A percentile compares a stretch with the other conserved stretches of the same genome.
Evolutionary conservation across 2,113 vertebrate genomes (phyloP).

Genomic region (Elgaria multicarinata): DNA sequence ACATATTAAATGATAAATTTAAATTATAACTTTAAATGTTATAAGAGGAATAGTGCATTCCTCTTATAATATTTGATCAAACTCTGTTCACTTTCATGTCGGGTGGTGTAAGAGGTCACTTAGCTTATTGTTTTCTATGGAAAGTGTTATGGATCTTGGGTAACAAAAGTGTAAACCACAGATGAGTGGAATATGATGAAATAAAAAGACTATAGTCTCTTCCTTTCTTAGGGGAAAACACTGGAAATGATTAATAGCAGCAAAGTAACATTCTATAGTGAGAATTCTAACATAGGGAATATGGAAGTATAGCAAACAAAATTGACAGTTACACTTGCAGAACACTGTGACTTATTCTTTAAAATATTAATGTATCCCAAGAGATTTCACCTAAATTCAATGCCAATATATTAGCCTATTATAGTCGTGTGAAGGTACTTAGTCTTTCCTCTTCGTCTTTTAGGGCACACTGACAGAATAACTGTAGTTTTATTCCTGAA

Average conservation of each 20-base stretch:
- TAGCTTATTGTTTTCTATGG: neutral
- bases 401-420: accelerated
- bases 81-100: too few species aligned
- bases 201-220: neutral
- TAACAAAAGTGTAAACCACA: neutral
- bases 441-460: accelerated
- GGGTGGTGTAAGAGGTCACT: neutral
- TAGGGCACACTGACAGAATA: neutral
- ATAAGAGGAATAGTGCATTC: neutral
- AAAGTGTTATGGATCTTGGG: neutral
- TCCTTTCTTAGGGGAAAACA: neutral
- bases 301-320: neutral
- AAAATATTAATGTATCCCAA: constrained; percentile 1
- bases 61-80: neutral
- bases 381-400: neutral
- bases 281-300: constrained; percentile 7
- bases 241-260: neutral
- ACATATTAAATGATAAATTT: neutral
- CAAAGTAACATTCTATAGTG: neutral
- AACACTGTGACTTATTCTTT: neutral
- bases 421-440: neutral
- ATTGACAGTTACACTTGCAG: neutral
- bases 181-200: neutral
- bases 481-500: neutral
- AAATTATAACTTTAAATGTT: neutral